phyloP scores from a whole-genome alignment of 2,797 vertebrate genomes.

The Acrossocheilus fasciatus region DNA sequence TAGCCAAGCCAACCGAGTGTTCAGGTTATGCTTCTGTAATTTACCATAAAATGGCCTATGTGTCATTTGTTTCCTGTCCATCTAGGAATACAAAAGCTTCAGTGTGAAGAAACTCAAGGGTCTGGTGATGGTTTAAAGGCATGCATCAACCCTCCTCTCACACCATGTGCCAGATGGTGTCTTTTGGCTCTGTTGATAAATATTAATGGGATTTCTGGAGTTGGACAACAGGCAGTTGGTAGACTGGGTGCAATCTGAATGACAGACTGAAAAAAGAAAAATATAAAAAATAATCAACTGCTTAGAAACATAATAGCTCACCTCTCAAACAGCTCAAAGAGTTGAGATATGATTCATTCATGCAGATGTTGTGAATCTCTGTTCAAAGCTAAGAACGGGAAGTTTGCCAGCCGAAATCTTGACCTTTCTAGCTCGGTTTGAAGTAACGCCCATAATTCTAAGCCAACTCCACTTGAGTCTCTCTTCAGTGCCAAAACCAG shows the following conservation, averaged over 20 bases:
- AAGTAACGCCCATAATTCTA: constrained; percentile 33
- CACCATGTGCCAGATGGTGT: constrained; percentile 77
- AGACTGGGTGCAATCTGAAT: constrained; percentile 16
- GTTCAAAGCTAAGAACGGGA: constrained; percentile 31
- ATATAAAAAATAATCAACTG: not conserved
- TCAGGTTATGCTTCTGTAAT: constrained; percentile 15
- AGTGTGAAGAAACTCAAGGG: constrained; percentile 40
- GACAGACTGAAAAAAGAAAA: not conserved
- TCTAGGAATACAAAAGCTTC: constrained; percentile 19
- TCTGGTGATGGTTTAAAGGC: constrained; percentile 37
- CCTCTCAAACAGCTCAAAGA: not conserved
- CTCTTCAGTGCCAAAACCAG: constrained; percentile 45
- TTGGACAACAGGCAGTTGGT: constrained; percentile 68
- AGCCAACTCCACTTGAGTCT: constrained; percentile 43
- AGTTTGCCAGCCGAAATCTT: constrained; percentile 24
- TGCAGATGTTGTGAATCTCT: constrained; percentile 38
- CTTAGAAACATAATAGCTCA: not conserved
- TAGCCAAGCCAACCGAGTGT: not conserved
- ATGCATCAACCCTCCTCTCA: constrained; percentile 62
- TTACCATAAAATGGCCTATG: constrained; percentile 32
- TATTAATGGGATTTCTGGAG: constrained; percentile 77
- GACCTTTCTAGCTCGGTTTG: constrained; percentile 39
- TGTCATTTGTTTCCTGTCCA: constrained; percentile 46
- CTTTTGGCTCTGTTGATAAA: constrained; percentile 78
- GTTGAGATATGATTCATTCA: not conserved